These are phyloP conservation scores for Siniperca obscura DNA, from an alignment of 2,797 vertebrate genomes.

Conservation along the genomic window DNA sequence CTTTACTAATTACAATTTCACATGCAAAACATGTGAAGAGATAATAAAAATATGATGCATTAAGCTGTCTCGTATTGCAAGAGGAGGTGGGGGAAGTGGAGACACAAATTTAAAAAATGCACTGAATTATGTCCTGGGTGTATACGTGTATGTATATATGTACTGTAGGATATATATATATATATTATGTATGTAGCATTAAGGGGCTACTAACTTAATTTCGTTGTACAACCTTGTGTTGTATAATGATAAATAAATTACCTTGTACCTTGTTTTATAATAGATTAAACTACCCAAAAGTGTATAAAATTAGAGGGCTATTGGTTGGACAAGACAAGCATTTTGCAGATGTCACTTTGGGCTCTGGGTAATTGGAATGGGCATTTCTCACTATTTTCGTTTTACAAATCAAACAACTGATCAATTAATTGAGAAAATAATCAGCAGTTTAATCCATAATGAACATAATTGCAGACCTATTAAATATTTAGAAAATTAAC, in stretches of 20 bases:
- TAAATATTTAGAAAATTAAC: background rate
- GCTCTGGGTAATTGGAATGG: background rate
- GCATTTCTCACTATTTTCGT: background rate
- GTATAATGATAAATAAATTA: no score
- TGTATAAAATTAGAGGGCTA: background rate
- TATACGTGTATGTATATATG: no score
- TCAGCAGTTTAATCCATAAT: background rate
- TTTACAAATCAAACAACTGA: background rate
- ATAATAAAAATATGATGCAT: background rate
- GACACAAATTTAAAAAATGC: no score
- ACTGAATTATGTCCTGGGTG: no score
- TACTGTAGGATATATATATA: no score
- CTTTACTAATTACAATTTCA: background rate
- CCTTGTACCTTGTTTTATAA: no score
- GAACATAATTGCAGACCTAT: background rate
- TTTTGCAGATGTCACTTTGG: background rate
- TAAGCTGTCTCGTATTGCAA: no score
- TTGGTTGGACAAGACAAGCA: background rate
- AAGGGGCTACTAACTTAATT: no score
- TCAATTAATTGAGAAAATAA: accelerated
- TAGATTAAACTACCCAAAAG: no score
- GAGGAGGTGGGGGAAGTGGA: no score
- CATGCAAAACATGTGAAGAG: background rate
- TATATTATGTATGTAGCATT: no score
- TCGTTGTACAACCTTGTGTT: no score